phyloP scores from a whole-genome alignment of 2,888 invertebrate genomes.

The Tethea ocularis region DNA sequence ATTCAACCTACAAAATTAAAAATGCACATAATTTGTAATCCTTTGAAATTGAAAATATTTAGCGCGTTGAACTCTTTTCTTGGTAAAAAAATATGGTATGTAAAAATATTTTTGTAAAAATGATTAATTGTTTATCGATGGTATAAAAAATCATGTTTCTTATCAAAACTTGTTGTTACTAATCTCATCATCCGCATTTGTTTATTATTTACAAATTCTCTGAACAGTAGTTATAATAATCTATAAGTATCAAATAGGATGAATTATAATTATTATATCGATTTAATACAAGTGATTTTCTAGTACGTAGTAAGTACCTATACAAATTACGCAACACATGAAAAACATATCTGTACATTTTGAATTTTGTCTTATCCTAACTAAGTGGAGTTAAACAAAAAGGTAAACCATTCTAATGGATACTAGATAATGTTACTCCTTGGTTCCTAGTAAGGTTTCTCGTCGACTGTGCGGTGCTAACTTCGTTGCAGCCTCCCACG shows the following conservation, averaged over 20 bases:
- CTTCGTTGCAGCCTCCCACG: constrained; percentile 45
- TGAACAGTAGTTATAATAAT: background rate
- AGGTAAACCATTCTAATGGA: constrained; percentile 40
- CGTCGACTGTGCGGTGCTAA: constrained; percentile 46
- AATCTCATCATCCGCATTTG: too few relatives aligned
- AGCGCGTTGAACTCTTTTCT: background rate
- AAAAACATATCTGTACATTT: too few relatives aligned
- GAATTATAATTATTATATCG: too few relatives aligned
- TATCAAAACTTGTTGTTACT: too few relatives aligned
- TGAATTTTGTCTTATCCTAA: too few relatives aligned
- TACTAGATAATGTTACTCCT: constrained; percentile 30
- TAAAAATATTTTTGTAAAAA: too few relatives aligned
- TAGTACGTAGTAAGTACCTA: too few relatives aligned
- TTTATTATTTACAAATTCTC: constrained; percentile 7
- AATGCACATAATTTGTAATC: background rate
- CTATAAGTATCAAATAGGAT: too few relatives aligned
- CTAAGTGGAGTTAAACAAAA: constrained; percentile 19
- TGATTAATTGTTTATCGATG: too few relatives aligned
- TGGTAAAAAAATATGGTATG: background rate
- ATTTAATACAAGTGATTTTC: too few relatives aligned
- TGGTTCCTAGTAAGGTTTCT: constrained; percentile 45
- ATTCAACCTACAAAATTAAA: background rate
- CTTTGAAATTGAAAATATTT: background rate
- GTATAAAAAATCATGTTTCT: too few relatives aligned
- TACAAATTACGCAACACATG: too few relatives aligned